Conservation (phyloP, 2,888 invertebrate species). For the Mechanitis messenoides region DNA sequence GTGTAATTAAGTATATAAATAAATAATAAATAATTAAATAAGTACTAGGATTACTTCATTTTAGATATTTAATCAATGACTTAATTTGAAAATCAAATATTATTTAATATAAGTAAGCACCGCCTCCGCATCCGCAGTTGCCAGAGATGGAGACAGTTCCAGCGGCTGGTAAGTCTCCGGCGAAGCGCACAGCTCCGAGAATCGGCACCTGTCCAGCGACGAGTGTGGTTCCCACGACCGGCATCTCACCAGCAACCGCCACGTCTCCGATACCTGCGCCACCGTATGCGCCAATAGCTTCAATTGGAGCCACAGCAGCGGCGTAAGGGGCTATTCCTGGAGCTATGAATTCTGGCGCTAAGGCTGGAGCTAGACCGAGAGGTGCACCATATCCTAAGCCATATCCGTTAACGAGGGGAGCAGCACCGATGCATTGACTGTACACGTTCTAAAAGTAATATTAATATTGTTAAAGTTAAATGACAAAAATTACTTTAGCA, state of each 20-base stretch:
- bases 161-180: conserved; percentile 38
- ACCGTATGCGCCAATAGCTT: background rate
- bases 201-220: conserved; percentile 41
- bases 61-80: too few species aligned
- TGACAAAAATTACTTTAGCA: too few species aligned
- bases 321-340: conserved; percentile 15
- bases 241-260: conserved; percentile 35
- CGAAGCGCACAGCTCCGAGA: conserved; percentile 39
- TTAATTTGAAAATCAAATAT: too few species aligned
- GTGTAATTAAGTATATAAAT: too few species aligned
- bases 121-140: conserved; percentile 31
- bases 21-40: too few species aligned
- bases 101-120: conserved; percentile 16
- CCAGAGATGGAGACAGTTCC: conserved; percentile 39
- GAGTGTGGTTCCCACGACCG: conserved; percentile 36
- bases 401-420: conserved; percentile 11
- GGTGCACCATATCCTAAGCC: conserved; percentile 8
- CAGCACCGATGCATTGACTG: conserved; percentile 23
- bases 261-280: conserved; percentile 32
- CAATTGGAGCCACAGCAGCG: conserved; percentile 13
- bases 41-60: too few species aligned
- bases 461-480: too few species aligned
- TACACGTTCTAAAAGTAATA: conserved; percentile 26
- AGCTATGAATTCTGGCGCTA: conserved; percentile 7
- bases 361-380: conserved; percentile 10